Base-by-base conservation (phyloP, 2,113 vertebrate genomes). In the Girardinichthys multiradiatus region DNA sequence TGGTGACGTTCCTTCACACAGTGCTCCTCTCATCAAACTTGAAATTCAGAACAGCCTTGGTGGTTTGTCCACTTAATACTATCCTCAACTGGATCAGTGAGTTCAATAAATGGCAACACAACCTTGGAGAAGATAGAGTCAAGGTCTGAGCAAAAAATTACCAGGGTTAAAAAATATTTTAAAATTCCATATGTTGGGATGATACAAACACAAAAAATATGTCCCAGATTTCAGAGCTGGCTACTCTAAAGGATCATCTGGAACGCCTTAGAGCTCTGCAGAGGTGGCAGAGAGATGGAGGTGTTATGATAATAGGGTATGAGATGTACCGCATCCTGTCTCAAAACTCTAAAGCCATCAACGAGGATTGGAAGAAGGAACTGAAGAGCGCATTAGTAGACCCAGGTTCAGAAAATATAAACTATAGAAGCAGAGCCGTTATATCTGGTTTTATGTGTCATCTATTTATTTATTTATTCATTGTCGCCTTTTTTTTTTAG, bases 31-130 rank as follows among this genome's bases (percentile, higher is more conserved):
- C 95, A 81, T 91, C 95, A 66, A 95, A 92, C 78, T 68, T 99
- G 88, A 94, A 95, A 69, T 96, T 99, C 85, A 94, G 87, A 65
- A 97, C 95, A 0, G 97, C 96, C 48, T 92, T 99, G 81, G 96
- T 99, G 0, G 96, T 99, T 48, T 99, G 98, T 93, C 98, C 97
- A 0, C 94, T 99, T 48, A 99, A 99, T 85, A 99, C 97, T 0
- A 96, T 97, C 86, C 95, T 99, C 89, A 99, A 99, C 94, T 99
- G 97, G 98, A 81, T 94, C 87, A 95, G 93, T 72, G 98, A 99
- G 92, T 99, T 99, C 92, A 94, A 96, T 70, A 97, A 97, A 85
- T 99, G 98, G 98, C 97, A 99, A 77, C 92, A 93, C 5, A 93
- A 93, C 85, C 83, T 99, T 77, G 93, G 93, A 48, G 88, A 95